Evolutionary conservation across 92 coral and sea anemone genomes (phyloP).

Genomic region (Muricea muricata): DNA sequence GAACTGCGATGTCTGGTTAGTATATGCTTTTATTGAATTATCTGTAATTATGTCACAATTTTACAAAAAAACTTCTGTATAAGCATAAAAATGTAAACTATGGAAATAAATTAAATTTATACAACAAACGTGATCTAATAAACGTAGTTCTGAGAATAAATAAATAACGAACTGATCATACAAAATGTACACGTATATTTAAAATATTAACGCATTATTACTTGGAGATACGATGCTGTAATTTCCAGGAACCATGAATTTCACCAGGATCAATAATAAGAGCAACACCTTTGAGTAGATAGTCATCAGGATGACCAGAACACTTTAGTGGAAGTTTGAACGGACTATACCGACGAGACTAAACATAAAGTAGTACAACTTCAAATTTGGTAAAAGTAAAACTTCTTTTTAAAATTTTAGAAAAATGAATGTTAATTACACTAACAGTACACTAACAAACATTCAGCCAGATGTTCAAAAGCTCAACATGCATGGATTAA

Average conservation of each 20-base stretch:
- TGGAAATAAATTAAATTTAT: not conserved
- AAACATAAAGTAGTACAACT: not conserved
- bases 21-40: no score
- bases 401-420: not conserved
- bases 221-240: conserved; percentile 34
- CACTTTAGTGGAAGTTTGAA: conserved; percentile 81
- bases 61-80: not conserved
- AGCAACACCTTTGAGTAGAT: conserved; percentile 83
- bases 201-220: not conserved
- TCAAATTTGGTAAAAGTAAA: not conserved
- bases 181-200: not conserved
- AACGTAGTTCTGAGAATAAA: not conserved
- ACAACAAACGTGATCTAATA: no score
- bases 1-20: no score
- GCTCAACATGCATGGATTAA: no score
- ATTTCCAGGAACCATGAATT: conserved; percentile 78
- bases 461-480: no score
- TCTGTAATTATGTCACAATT: not conserved
- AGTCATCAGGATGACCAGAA: conserved; percentile 70
- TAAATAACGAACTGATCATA: not conserved
- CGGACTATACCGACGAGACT: conserved; percentile 84
- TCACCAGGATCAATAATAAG: conserved; percentile 88
- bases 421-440: not conserved
- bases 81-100: not conserved
- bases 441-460: no score